Conservation (phyloP, 2,113 vertebrate genomes). For the Heliornis fulica region DNA sequence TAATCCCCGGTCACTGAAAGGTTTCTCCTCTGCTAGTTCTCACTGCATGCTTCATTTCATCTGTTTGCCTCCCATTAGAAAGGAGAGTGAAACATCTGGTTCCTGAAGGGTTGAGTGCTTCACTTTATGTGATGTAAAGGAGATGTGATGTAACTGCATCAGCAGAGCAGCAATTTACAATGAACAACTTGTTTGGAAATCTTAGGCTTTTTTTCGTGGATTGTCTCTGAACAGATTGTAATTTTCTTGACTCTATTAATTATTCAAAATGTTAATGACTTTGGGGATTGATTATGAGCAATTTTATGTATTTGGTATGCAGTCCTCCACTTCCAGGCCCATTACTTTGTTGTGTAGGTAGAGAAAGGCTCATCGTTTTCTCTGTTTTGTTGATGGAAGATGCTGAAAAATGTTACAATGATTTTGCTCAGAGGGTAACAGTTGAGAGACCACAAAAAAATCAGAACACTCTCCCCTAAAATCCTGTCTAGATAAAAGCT, state of each 20-base stretch:
- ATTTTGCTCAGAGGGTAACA: background rate
- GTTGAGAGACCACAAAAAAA: background rate
- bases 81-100: background rate
- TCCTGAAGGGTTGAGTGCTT: background rate
- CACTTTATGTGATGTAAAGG: background rate
- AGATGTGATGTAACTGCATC: background rate
- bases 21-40: background rate
- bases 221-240: conserved; percentile 17
- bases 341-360: conserved; percentile 1
- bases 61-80: background rate
- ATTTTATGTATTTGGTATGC: background rate
- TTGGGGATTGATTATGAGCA: background rate
- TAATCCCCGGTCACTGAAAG: background rate
- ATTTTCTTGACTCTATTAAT: conserved; percentile 38
- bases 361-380: background rate
- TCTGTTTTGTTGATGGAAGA: background rate
- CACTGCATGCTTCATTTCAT: background rate
- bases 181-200: conserved; percentile 6
- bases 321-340: background rate
- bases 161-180: background rate
- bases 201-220: background rate
- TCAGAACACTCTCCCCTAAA: background rate
- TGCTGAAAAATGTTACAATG: background rate
- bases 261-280: conserved; percentile 51
- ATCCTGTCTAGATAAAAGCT: background rate